Evolutionary conservation across 1,140 invertebrate genomes (phyloP), one percentile per base, ranked within the genome.

Genomic region (Caerostris extrusa): DNA sequence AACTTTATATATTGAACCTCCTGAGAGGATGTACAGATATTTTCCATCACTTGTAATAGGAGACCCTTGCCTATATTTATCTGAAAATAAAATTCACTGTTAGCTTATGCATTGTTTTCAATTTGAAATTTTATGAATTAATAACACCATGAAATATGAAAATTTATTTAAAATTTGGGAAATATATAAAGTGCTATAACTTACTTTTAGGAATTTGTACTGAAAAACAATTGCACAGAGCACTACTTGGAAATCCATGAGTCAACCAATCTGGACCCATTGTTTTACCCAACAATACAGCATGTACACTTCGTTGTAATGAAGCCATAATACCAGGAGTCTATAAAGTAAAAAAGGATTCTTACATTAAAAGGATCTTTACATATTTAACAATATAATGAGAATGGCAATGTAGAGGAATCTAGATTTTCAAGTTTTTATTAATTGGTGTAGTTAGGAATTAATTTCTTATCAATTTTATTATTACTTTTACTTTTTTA

Each of bases 291-390:
- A 99, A 96, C 19, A 99, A 96, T 56, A 98, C 97, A 69, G 98
- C 98, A 95, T 98, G 98, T 6, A 99, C 97, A 96, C 98, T 99
- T 95, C 98, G 97, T 96, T 99, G 98, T 14, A 99, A 96, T 14
- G 97, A 97, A 53, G 97, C 98, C 95, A 99, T 96, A 17, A 99
- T 98, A 86, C 97, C 97, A 93, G 98, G 98, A 96, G 99, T 97
- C 98, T 96, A 98, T 34, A 34, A 34, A 34, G 34, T 34, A 34
- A 34, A 34, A n/a, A 34, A 34, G 34, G 34, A 34, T 34, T 34
- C 34, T 34, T 34, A 34, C 34, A 34, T 34, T 34, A 34, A 34
- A 34, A 34, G 34, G 34, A 34, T 34, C 34, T 34, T 34, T 34
- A 34, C 34, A 34, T 34, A 34, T 34, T 34, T 34, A 34, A 34